These are phyloP conservation scores for Morpho deidamia DNA, from an alignment of 2,888 invertebrate species.

Conservation along the genomic window DNA sequence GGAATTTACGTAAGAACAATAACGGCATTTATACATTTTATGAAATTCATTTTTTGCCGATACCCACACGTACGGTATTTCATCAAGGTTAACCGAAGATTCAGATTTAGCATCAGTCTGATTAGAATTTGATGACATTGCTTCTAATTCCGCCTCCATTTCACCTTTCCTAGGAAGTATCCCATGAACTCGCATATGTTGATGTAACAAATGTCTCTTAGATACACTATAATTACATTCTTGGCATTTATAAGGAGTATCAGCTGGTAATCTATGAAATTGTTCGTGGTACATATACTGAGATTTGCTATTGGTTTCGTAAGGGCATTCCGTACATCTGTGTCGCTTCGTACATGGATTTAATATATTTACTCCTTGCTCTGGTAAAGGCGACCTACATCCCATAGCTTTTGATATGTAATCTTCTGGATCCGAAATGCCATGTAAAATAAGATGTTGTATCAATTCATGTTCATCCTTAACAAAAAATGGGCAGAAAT, in stretches of 20 bases:
- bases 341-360: slow-evolving; percentile 79
- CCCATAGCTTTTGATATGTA: slow-evolving; percentile 70
- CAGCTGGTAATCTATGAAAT: slow-evolving; percentile 84
- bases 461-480: slow-evolving; percentile 82
- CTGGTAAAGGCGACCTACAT: slow-evolving; percentile 49
- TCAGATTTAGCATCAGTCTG: slow-evolving; percentile 39
- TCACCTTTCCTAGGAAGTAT: slow-evolving; percentile 67
- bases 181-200: slow-evolving; percentile 88
- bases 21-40: slow-evolving; percentile 91
- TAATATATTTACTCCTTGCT: slow-evolving; percentile 33
- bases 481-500: slow-evolving; percentile 88
- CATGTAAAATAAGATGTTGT: slow-evolving; percentile 83
- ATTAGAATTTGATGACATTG: slow-evolving; percentile 33
- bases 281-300: slow-evolving; percentile 93
- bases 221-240: slow-evolving; percentile 91
- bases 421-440: slow-evolving; percentile 77
- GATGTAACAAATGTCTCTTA: slow-evolving; percentile 88
- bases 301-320: slow-evolving; percentile 90
- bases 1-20: slow-evolving; percentile 91
- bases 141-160: slow-evolving; percentile 62
- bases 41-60: slow-evolving; percentile 84
- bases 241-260: slow-evolving; percentile 88
- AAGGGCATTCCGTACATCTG: slow-evolving; percentile 89
- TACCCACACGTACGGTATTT: slow-evolving; percentile 87
- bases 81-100: slow-evolving; percentile 63